Base-by-base conservation (phyloP, 2,797 vertebrate genomes). In the Oryzias sinensis region DNA sequence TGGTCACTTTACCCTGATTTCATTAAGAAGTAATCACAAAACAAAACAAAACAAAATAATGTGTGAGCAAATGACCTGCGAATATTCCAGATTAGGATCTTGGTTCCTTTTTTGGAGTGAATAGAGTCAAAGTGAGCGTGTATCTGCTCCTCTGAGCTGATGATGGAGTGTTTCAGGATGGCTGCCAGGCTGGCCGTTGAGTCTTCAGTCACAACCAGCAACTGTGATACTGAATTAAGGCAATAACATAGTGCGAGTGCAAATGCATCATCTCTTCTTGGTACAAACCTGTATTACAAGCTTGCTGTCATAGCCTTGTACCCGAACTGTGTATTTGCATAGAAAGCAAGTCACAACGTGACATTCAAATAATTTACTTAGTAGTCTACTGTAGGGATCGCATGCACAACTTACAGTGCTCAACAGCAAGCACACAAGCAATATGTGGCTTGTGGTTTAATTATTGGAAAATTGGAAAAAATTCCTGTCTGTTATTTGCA, bases 21-120 rank as follows among this genome's bases (percentile, higher is more conserved):
- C 9, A 37, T 37, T 37, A 4, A 37, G 33, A 37, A 11, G 9
- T 37, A 0, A 2, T 27, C 37, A 16, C 40, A n/a, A 18, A 57
- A 16, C 44, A 9, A 14, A 27, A 47, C 27, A 4, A 49, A 9
- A 9, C 25, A 33, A 46, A 67, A 59, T 45, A n/a, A 1, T 37
- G 6, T 9, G 29, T 9, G 14, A 43, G 17, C 13, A 56, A 40
- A 58, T 14, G 47, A 95, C 93, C 92, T 94, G 81, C 84, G 83
- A 49, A 94, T 87, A 74, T 93, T 95, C 93, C 94, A 94, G 86
- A 94, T 93, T 63, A 95, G 81, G 77, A 95, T 91, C 65, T 90
- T 91, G 33, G 88, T 94, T 70, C 93, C 93, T 83, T 94, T 95
- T 78, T 93, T 94, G 68, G 91, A 89, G 49, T 72, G 80, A 56